Conservation (phyloP, 2,113 vertebrate genomes). For the Elgaria multicarinata region DNA sequence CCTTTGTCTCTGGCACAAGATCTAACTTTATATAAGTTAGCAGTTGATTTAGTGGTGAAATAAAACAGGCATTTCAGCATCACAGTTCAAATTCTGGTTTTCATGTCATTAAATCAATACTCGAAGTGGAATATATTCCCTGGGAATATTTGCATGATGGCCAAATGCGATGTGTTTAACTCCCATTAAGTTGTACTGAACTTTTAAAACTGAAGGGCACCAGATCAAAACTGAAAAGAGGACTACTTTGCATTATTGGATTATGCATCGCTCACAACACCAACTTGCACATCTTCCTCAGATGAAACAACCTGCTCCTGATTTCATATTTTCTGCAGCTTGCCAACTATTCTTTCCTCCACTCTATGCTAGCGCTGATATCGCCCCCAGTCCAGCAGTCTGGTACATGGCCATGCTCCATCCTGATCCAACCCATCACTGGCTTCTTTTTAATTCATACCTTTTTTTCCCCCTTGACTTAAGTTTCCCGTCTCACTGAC, state of each 20-base stretch:
- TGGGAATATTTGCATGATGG: neutral
- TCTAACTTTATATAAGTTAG: neutral
- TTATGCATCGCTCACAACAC: neutral
- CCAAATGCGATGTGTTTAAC: neutral
- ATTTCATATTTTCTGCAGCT: neutral
- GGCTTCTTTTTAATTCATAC: neutral
- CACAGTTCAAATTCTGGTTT: constrained; percentile 1
- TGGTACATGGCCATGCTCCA: neutral
- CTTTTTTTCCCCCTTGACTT: neutral
- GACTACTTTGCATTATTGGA: neutral
- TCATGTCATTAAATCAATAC: neutral
- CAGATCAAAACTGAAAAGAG: neutral
- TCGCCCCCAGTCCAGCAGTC: neutral
- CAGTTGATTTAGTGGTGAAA: neutral
- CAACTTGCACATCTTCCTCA: neutral
- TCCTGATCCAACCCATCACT: neutral
- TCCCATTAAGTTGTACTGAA: neutral
- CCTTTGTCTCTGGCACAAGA: neutral
- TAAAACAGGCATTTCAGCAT: neutral
- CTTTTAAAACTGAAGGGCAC: neutral
- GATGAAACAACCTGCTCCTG: neutral
- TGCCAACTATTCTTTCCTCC: neutral
- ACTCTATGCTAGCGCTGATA: neutral
- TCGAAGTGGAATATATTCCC: neutral
- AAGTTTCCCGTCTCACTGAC: neutral